phyloP scores from a whole-genome alignment of 2,888 invertebrate species.

The Epistrophe grossulariae region DNA sequence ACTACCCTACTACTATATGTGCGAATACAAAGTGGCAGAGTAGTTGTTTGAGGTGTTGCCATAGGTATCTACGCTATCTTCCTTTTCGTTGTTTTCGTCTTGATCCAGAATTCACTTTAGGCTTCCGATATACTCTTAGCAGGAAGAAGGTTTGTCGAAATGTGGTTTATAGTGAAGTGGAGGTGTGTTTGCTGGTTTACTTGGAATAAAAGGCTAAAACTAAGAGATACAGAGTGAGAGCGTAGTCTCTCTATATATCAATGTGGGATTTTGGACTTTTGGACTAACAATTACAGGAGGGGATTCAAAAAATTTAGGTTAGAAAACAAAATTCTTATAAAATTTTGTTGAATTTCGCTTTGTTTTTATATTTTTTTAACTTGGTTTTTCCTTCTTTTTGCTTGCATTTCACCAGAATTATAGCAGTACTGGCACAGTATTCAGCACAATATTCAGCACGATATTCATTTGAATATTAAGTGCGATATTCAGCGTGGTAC shows the following conservation, averaged over 20 bases:
- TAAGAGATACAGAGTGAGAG: conserved; percentile 1
- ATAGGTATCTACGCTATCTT: background rate
- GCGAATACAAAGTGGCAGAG: conserved; percentile 27
- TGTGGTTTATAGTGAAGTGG: conserved; percentile 15
- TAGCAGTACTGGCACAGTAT: no score
- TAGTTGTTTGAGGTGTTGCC: background rate
- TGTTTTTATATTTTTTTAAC: no score
- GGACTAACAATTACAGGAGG: background rate
- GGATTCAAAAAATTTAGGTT: background rate
- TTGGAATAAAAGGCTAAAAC: conserved; percentile 10
- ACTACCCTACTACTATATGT: conserved; percentile 3
- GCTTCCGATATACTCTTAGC: conserved; percentile 23
- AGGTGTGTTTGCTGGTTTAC: conserved; percentile 49
- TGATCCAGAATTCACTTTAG: conserved; percentile 22
- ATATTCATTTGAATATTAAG: no score
- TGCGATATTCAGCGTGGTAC: no score
- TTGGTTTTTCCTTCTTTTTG: no score
- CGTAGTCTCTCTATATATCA: background rate
- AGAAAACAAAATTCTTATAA: no score
- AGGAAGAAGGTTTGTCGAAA: conserved; percentile 17
- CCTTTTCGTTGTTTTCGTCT: conserved; percentile 25
- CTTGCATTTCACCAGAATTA: no score
- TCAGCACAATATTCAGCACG: no score
- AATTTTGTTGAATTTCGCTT: no score
- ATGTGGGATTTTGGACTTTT: conserved; percentile 50